Conservation (phyloP, 2,113 vertebrate genomes). For the Pseudorectes ferrugineus region DNA sequence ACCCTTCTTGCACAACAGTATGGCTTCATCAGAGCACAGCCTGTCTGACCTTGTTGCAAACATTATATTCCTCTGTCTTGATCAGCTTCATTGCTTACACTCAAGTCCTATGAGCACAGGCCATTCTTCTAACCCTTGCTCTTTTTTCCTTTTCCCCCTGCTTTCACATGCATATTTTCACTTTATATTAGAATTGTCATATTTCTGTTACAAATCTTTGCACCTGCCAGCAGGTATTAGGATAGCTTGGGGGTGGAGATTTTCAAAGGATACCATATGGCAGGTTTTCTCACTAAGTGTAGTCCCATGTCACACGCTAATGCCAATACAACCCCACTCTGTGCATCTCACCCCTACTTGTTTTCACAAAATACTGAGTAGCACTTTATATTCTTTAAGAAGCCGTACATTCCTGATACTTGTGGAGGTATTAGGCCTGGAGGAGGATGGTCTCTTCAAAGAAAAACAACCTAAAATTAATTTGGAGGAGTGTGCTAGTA, state of each 20-base stretch:
- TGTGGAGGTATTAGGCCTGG: neutral
- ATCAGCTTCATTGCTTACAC: neutral
- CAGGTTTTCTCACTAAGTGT: neutral
- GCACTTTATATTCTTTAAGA: neutral
- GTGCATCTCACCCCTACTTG: neutral
- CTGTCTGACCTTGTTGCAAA: neutral
- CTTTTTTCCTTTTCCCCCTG: neutral
- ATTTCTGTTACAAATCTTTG: neutral
- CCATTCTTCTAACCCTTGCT: neutral
- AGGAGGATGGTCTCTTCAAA: neutral
- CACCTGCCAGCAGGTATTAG: neutral
- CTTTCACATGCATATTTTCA: neutral
- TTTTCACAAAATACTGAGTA: neutral
- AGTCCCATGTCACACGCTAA: neutral
- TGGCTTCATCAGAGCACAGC: neutral
- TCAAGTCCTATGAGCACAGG: neutral
- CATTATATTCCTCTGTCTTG: neutral
- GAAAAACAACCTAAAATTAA: neutral
- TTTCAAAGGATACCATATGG: neutral
- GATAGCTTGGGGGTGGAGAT: neutral
- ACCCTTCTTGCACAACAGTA: rapidly evolving
- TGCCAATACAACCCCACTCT: neutral
- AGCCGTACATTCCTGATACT: neutral
- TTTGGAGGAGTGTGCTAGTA: neutral
- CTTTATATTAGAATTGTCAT: neutral